These are phyloP conservation scores for Turnix velox DNA, from an alignment of 2,113 vertebrate species.

Conservation along the genomic window DNA sequence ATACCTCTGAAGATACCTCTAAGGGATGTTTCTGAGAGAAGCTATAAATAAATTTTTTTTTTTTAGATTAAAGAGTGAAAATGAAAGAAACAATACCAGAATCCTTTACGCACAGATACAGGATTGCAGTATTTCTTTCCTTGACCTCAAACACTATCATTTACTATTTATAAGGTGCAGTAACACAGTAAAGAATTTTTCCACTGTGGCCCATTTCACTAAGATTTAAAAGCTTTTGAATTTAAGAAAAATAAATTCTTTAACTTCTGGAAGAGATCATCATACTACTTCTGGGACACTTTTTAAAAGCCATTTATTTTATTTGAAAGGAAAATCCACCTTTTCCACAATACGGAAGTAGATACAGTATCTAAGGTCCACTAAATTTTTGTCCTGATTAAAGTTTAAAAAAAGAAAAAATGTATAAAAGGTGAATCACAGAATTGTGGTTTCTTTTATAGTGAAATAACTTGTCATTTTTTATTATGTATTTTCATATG, in stretches of 20 bases:
- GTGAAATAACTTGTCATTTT: not conserved
- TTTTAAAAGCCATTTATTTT: not conserved
- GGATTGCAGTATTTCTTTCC: slow-evolving; percentile 32
- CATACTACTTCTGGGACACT: not conserved
- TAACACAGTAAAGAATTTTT: slow-evolving; percentile 24
- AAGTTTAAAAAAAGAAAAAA: not conserved
- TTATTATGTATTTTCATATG: not conserved
- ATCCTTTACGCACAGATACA: not conserved
- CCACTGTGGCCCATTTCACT: slow-evolving; percentile 24
- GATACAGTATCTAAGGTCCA: not conserved
- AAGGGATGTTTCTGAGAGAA: not conserved
- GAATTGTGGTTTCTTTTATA: not conserved
- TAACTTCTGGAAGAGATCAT: not conserved
- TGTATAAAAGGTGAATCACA: not conserved
- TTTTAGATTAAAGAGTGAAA: slow-evolving; percentile 2
- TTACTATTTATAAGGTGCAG: slow-evolving; percentile 52
- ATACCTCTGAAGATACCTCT: not conserved
- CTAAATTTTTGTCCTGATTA: not conserved
- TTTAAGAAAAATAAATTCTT: not conserved
- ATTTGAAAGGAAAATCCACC: not conserved
- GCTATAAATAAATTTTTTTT: not conserved
- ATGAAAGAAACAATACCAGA: not conserved
- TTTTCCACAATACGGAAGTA: not conserved
- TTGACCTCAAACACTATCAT: slow-evolving; percentile 1
- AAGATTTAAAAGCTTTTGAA: slow-evolving; percentile 38